Base-by-base conservation (phyloP, 1,140 invertebrate species). In the Drosophila ogumai region DNA sequence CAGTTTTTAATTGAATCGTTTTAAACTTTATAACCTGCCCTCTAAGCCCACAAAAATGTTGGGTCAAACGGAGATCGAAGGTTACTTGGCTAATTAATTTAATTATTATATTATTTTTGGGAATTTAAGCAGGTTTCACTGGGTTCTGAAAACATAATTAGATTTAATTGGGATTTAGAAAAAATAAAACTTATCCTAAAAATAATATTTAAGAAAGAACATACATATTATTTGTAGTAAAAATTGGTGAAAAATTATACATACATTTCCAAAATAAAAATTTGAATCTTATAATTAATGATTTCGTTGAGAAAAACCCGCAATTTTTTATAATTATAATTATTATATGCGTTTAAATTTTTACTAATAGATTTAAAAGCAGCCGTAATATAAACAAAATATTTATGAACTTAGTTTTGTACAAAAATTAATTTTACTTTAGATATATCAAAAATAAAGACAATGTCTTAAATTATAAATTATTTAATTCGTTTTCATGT, bases 11-110 rank as follows among this genome's bases (percentile, higher is more conserved):
- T 57, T 22, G 7, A 32, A 22, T 25, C 15, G 6, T 22, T 13
- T 44, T 15, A 3, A 44, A 12, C n/a, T 43, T 15, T 15, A 34
- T 54, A 4, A 13, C 1, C n/a, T 19, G 50, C 10, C 13, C 9
- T 54, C 10, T 32, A 34, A 55, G 52, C 4, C 13, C 32, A 36
- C 50, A 56, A 56, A 40, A 56, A 40, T 56, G 34, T n/a, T 3
- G 10, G 9, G 17, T 52, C 0, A 13, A 25, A 31, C 22, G 17
- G 6, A 17, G 59, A 36, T 52, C 10, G 22, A 52, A 61, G 22
- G 59, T 61, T 52, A 52, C 15, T 61, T 22, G n/a, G 3, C n/a
- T 25, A 50, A 47, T 38, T 38, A 22, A 36, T 60, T 28, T 25
- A 28, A 38, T n/a, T 56, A 25, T 4, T 36, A 2, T 7, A 19